phyloP scores from a whole-genome alignment of 1,140 invertebrate species.

The Mya arenaria region DNA sequence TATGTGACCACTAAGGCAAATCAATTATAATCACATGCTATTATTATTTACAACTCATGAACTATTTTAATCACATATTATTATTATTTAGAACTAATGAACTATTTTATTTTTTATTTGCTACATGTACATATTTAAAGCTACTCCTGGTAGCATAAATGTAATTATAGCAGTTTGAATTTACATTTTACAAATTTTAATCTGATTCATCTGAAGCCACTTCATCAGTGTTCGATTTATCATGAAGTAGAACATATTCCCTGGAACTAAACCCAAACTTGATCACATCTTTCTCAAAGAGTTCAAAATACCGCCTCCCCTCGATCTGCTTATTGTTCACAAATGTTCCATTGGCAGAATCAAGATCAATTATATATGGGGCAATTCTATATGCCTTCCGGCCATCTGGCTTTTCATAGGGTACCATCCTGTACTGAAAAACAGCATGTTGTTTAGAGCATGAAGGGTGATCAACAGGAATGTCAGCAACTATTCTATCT shows the following conservation, averaged over 20 bases:
- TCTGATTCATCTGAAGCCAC: conserved; percentile 82
- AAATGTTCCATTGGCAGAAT: conserved; percentile 98
- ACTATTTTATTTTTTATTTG: too few relatives aligned
- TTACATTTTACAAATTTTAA: too few relatives aligned
- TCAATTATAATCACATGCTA: too few relatives aligned
- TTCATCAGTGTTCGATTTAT: conserved; percentile 84
- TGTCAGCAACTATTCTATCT: conserved; percentile 96
- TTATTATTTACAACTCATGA: background rate
- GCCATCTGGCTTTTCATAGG: conserved; percentile 83
- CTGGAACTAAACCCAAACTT: conserved; percentile 98
- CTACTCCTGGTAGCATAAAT: too few relatives aligned
- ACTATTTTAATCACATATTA: too few relatives aligned
- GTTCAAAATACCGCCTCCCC: conserved; percentile 91
- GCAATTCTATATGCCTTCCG: conserved; percentile 83
- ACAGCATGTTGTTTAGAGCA: conserved; percentile 99
- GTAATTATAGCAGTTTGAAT: too few relatives aligned
- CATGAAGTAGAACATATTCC: conserved; percentile 97
- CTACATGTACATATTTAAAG: too few relatives aligned
- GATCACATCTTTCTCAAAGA: conserved; percentile 97
- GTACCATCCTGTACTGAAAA: conserved; percentile 95
- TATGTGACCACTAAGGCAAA: too few relatives aligned
- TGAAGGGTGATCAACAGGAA: conserved; percentile 98
- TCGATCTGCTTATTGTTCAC: conserved; percentile 98
- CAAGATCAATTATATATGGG: conserved; percentile 98
- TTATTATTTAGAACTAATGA: too few relatives aligned